Evolutionary conservation across 2,888 invertebrate genomes (phyloP).

Genomic region (Gonocerus acuteangulatus): DNA sequence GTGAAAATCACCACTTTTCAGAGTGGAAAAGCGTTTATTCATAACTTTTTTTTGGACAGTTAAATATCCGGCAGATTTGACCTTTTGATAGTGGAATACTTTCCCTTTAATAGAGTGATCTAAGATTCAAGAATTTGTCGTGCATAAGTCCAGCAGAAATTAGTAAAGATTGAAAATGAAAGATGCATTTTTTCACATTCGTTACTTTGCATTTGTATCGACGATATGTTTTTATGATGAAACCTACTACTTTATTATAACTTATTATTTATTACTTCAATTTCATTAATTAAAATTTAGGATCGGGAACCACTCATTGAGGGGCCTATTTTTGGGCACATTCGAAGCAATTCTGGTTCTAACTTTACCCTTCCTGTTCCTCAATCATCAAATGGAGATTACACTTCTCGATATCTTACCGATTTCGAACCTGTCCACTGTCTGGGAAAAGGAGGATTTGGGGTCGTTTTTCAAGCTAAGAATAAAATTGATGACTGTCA

Average conservation of each 20-base stretch:
- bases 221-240: neutral
- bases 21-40: too few species aligned
- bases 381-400: conserved; percentile 38
- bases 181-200: too few species aligned
- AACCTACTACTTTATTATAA: neutral
- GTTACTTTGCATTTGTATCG: too few species aligned
- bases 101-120: too few species aligned
- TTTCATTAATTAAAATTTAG: neutral
- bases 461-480: conserved; percentile 88
- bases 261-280: neutral
- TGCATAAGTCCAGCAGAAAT: too few species aligned
- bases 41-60: too few species aligned
- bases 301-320: conserved; percentile 17
- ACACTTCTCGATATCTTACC: conserved; percentile 61
- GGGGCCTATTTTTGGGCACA: neutral
- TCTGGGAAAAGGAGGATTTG: conserved; percentile 87
- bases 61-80: too few species aligned
- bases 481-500: conserved; percentile 89
- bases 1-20: too few species aligned
- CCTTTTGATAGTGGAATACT: too few species aligned
- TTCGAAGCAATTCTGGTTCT: conserved; percentile 9
- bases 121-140: too few species aligned
- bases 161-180: too few species aligned
- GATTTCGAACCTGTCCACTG: conserved; percentile 79
- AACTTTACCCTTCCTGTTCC: conserved; percentile 9